A percentile compares a stretch with the other conserved stretches of the same genome.
phyloP scores from a whole-genome alignment of 2,888 invertebrate species.

The Aphelenchoides bicaudatus region DNA sequence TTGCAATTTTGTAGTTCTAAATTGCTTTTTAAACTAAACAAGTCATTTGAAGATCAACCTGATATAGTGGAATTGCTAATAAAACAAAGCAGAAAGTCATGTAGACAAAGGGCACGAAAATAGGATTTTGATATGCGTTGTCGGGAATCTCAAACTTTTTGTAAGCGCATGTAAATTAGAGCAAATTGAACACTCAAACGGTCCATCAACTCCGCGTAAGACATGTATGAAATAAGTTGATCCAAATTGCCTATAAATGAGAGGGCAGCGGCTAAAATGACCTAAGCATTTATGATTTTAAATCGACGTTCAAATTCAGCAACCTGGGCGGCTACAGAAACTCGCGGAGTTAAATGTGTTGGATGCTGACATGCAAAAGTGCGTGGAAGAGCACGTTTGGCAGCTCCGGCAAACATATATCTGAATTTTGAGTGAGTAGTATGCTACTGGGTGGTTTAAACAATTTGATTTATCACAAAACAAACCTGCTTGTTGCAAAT shows the following conservation, averaged over 20 bases:
- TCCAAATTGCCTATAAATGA: slow-evolving; percentile 52
- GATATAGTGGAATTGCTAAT: slow-evolving; percentile 43
- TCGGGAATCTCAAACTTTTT: slow-evolving; percentile 15
- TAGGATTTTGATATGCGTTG: slow-evolving; percentile 38
- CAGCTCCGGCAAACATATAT: slow-evolving; percentile 43
- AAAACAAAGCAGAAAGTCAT: slow-evolving; percentile 44
- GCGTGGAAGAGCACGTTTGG: slow-evolving; percentile 36
- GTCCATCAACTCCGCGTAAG: slow-evolving; percentile 49
- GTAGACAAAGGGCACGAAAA: slow-evolving; percentile 44
- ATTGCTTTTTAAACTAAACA: not conserved
- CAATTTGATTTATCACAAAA: not conserved
- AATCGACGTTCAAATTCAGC: too few species aligned
- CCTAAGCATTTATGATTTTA: too few species aligned
- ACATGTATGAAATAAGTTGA: slow-evolving; percentile 52
- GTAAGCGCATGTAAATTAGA: slow-evolving; percentile 37
- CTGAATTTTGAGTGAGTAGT: slow-evolving; percentile 18
- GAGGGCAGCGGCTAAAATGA: slow-evolving; percentile 41
- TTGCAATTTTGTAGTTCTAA: not conserved
- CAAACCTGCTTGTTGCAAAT: slow-evolving; percentile 45
- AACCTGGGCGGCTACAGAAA: slow-evolving; percentile 30
- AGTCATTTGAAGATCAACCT: slow-evolving; percentile 21
- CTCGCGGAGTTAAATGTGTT: not conserved
- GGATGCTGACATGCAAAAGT: slow-evolving; percentile 37
- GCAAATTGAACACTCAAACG: slow-evolving; percentile 34
- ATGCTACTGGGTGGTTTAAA: slow-evolving; percentile 4